Conservation (phyloP, 1,140 invertebrate species). For the Neodiprion pinetum region DNA sequence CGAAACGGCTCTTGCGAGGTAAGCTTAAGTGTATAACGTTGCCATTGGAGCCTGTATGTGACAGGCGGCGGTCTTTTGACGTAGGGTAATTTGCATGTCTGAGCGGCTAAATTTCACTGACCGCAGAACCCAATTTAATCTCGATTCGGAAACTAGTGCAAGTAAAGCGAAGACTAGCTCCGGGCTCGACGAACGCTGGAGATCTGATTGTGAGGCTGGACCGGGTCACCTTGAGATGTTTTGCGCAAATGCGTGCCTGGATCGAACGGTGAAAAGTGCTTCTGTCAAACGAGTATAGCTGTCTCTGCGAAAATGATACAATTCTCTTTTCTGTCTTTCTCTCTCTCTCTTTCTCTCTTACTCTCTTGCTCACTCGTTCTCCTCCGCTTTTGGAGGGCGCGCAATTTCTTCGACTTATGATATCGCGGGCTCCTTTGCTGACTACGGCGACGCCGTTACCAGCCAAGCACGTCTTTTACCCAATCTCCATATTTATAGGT, state of each 20-base stretch:
- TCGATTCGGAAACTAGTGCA: not conserved
- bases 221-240: not conserved
- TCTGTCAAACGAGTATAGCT: not conserved
- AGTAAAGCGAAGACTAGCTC: not conserved
- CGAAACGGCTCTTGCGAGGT: not conserved
- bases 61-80: constrained; percentile 1
- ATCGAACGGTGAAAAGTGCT: not conserved
- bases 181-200: not conserved
- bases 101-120: not conserved
- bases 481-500: constrained; percentile 2
- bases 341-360: no score
- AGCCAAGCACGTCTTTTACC: not conserved
- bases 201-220: not conserved
- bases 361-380: no score
- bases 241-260: not conserved
- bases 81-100: not conserved
- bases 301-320: not conserved
- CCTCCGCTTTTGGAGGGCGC: not conserved
- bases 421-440: not conserved
- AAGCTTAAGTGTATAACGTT: not conserved
- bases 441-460: not conserved
- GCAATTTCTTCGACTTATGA: not conserved
- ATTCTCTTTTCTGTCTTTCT: not conserved
- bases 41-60: not conserved
- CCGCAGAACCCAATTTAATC: not conserved